Evolutionary conservation across 2,888 invertebrate genomes (phyloP).

Genomic region (Caenorhabditis macrosperma): DNA sequence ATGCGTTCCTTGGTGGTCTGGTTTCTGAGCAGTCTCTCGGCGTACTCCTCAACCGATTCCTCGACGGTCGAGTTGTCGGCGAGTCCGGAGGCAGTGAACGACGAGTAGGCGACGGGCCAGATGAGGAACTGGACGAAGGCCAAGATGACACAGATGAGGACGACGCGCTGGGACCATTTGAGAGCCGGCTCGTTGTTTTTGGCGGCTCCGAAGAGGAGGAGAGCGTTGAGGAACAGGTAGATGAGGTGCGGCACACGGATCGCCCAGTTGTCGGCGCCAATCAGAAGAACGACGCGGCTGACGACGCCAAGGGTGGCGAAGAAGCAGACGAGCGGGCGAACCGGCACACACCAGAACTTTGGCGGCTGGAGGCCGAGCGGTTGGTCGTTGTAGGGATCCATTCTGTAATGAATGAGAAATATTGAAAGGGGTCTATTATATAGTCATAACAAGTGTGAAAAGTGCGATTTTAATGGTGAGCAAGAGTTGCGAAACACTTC

Average conservation of each 20-base stretch:
- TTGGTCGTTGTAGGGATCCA: slow-evolving; percentile 26
- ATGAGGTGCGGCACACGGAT: slow-evolving; percentile 18
- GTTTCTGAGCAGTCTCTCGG: not conserved
- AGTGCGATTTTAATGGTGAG: too few relatives aligned
- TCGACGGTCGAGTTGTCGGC: slow-evolving; percentile 24
- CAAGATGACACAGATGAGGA: slow-evolving; percentile 13
- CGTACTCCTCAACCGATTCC: not conserved
- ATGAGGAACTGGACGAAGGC: slow-evolving; percentile 36
- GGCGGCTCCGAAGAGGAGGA: slow-evolving; percentile 45
- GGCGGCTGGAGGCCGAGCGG: slow-evolving; percentile 27
- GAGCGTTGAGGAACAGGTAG: slow-evolving; percentile 29
- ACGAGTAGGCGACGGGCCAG: slow-evolving; percentile 34
- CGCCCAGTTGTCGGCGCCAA: slow-evolving; percentile 5
- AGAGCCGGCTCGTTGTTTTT: slow-evolving; percentile 38
- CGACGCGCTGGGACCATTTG: slow-evolving; percentile 45
- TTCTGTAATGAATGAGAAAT: slow-evolving; percentile 19
- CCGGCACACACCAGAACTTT: slow-evolving; percentile 36
- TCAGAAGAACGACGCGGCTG: slow-evolving; percentile 9
- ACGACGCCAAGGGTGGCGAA: slow-evolving; percentile 17
- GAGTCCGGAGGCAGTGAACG: slow-evolving; percentile 34
- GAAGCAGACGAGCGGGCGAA: slow-evolving; percentile 30
- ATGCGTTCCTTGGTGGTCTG: slow-evolving; percentile 12
- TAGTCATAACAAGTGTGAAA: not conserved
- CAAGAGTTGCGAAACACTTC: too few relatives aligned
- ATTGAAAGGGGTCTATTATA: not conserved